These are phyloP conservation scores for Ptilorrhoa leucosticta DNA, from an alignment of 2,113 vertebrate species.

Conservation along the genomic window DNA sequence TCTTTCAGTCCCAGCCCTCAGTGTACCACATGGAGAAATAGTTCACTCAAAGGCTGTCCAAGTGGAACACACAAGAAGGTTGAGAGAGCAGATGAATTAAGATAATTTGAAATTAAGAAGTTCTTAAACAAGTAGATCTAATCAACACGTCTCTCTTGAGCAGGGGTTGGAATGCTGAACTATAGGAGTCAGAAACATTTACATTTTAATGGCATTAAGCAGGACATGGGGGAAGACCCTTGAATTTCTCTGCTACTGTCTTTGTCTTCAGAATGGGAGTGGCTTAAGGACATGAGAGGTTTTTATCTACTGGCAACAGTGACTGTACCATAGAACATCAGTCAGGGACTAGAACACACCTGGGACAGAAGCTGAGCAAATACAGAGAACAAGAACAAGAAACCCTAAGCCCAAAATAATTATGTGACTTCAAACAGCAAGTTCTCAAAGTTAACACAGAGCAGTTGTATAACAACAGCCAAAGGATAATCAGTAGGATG, in stretches of 20 bases:
- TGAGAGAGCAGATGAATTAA: neutral
- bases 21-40: neutral
- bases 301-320: neutral
- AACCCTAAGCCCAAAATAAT: neutral
- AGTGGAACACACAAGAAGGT: neutral
- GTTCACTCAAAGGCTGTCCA: neutral
- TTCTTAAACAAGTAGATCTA: neutral
- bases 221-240: neutral
- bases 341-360: neutral
- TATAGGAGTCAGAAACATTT: neutral
- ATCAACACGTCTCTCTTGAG: neutral
- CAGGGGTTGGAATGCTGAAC: neutral
- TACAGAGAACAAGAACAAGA: neutral
- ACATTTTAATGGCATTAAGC: neutral
- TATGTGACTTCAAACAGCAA: neutral
- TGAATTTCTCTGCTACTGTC: neutral
- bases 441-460: neutral
- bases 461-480: neutral
- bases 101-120: neutral
- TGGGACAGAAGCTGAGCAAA: neutral
- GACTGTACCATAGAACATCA: neutral
- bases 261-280: neutral
- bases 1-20: neutral
- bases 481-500: neutral
- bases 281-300: neutral